These are phyloP conservation scores for Myiozetetes cayanensis DNA, from an alignment of 2,113 vertebrate genomes.

Conservation along the genomic window DNA sequence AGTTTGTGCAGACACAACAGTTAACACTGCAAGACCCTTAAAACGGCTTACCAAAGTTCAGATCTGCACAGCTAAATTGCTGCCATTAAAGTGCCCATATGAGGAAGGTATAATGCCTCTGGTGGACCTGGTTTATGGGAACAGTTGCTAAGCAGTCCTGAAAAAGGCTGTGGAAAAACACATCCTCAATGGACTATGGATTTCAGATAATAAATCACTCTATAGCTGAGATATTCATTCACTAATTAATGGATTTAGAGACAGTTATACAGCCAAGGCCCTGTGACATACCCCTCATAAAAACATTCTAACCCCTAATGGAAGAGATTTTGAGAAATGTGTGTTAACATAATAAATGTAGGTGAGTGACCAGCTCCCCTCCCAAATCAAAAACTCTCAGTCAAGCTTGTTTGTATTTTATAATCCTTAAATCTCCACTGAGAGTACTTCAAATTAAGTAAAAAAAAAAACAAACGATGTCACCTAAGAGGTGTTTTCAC, in stretches of 20 bases:
- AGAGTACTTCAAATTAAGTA: neutral
- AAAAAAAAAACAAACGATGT: neutral
- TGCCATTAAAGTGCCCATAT: neutral
- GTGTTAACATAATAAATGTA: neutral
- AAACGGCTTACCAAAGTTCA: slow-evolving; percentile 12
- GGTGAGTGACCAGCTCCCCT: neutral
- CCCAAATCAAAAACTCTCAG: neutral
- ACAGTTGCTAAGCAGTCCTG: neutral
- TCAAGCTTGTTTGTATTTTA: neutral
- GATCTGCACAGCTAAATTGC: slow-evolving; percentile 9
- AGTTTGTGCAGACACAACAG: neutral
- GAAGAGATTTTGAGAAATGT: neutral
- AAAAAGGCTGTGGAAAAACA: slow-evolving; percentile 29
- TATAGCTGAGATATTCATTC: neutral
- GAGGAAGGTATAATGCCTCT: neutral
- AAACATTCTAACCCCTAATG: neutral
- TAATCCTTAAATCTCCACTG: neutral
- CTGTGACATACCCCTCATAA: neutral
- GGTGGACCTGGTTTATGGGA: neutral
- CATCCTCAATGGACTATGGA: slow-evolving; percentile 18
- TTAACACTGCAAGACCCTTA: neutral
- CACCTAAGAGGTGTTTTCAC: neutral
- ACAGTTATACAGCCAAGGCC: neutral
- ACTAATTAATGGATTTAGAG: slow-evolving; percentile 25
- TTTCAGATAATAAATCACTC: slow-evolving; percentile 7